Percentiles rank a stretch among this genome's conserved stretches.
phyloP scores from a whole-genome alignment of 2,113 vertebrate genomes.

The Oenanthe melanoleuca region DNA sequence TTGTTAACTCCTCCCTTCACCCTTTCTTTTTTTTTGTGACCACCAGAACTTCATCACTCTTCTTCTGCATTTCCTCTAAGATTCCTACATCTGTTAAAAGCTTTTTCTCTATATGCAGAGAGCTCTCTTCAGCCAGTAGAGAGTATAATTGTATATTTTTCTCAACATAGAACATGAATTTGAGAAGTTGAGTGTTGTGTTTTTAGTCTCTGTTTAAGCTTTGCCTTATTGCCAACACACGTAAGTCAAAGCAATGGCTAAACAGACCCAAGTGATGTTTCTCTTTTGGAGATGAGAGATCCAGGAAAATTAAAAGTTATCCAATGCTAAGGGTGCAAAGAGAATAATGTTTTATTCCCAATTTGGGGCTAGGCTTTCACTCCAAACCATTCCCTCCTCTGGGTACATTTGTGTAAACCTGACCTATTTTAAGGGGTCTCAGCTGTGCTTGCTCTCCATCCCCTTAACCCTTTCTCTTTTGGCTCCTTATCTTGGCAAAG shows the following conservation, averaged over 20 bases:
- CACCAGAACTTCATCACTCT: not conserved
- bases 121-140: not conserved
- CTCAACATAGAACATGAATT: not conserved
- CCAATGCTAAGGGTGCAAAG: not conserved
- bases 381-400: not conserved
- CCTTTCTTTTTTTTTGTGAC: not conserved
- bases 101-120: not conserved
- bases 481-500: not conserved
- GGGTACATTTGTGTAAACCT: not conserved
- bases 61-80: not conserved
- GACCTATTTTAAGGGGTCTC: constrained; percentile 29
- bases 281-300: not conserved
- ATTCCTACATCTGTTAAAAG: not conserved
- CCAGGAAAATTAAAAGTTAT: not conserved
- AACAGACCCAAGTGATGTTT: not conserved
- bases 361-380: not conserved
- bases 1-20: not conserved
- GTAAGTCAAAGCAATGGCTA: not conserved
- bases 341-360: constrained; percentile 7
- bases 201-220: not conserved
- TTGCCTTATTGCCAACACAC: not conserved
- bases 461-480: constrained; percentile 35
- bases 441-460: constrained; percentile 8
- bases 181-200: not conserved
- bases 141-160: not conserved